Conservation (phyloP, 2,888 invertebrate species). For the Nephrotoma guestfalica region DNA sequence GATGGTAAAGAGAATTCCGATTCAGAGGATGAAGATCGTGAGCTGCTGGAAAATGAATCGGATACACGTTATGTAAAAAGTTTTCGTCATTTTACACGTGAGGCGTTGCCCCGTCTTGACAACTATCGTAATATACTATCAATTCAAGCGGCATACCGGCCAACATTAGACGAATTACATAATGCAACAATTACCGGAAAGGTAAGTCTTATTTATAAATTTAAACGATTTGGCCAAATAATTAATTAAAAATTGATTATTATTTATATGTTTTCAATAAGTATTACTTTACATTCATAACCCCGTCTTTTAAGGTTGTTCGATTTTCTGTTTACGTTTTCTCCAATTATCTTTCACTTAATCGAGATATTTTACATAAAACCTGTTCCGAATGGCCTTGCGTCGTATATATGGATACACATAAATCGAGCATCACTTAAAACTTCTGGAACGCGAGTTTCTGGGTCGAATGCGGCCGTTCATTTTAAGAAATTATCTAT, state of each 20-base stretch:
- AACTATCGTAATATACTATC: conserved; percentile 83
- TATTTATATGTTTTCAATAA: no score
- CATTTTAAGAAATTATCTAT: background rate
- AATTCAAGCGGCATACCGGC: conserved; percentile 72
- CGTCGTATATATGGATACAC: background rate
- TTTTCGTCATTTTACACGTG: conserved; percentile 74
- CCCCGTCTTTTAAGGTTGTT: no score
- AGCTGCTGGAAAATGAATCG: conserved; percentile 36
- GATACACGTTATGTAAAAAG: conserved; percentile 65
- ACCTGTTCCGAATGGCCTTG: background rate
- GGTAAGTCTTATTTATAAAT: conserved; percentile 36
- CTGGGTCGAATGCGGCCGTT: background rate
- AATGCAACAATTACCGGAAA: conserved; percentile 66
- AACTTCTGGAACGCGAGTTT: background rate
- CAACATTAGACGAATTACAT: conserved; percentile 78
- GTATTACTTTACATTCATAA: no score
- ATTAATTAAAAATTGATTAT: no score
- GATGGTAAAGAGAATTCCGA: conserved; percentile 32
- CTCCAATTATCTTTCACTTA: background rate
- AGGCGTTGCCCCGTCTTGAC: conserved; percentile 73
- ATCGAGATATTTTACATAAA: background rate
- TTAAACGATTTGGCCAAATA: background rate
- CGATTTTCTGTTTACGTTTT: no score
- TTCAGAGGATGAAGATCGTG: conserved; percentile 32
- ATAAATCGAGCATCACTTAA: no score